Evolutionary conservation across 1,140 invertebrate genomes (phyloP).

Genomic region (Scaptodrosophila lebanonensis): DNA sequence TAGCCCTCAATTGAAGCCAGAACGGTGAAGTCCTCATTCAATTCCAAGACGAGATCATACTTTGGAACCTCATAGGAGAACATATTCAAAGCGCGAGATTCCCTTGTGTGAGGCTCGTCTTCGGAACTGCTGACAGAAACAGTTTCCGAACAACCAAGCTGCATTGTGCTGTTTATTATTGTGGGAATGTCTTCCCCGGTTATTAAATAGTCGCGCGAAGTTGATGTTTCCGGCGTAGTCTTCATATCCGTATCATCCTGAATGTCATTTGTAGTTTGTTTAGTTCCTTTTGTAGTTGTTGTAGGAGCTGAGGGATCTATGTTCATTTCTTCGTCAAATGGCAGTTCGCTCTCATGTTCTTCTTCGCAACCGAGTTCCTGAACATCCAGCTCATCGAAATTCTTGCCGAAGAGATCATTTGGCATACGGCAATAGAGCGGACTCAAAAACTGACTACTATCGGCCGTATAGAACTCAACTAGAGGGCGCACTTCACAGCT

Average conservation of each 20-base stretch:
- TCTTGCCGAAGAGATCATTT: constrained; percentile 20
- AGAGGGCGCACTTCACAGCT: constrained; percentile 29
- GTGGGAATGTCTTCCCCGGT: no score
- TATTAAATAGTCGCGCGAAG: no score
- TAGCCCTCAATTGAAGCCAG: constrained; percentile 30
- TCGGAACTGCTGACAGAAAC: no score
- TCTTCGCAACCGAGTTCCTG: constrained; percentile 11
- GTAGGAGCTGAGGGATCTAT: no score
- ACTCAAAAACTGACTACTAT: constrained; percentile 34
- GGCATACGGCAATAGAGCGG: constrained; percentile 41
- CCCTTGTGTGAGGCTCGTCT: background rate
- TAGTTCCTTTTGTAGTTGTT: no score
- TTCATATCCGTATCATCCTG: no score
- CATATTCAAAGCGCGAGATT: background rate
- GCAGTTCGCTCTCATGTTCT: background rate
- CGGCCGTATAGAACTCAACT: constrained; percentile 11
- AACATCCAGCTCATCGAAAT: constrained; percentile 27
- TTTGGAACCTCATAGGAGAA: constrained; percentile 40
- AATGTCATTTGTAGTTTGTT: no score
- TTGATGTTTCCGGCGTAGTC: no score
- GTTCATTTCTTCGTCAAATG: background rate
- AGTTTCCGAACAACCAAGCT: no score
- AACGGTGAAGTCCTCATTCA: constrained; percentile 28
- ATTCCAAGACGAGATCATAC: constrained; percentile 39
- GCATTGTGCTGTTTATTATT: no score